Conservation (phyloP, 1,140 invertebrate genomes). For the Orchesella cincta region DNA sequence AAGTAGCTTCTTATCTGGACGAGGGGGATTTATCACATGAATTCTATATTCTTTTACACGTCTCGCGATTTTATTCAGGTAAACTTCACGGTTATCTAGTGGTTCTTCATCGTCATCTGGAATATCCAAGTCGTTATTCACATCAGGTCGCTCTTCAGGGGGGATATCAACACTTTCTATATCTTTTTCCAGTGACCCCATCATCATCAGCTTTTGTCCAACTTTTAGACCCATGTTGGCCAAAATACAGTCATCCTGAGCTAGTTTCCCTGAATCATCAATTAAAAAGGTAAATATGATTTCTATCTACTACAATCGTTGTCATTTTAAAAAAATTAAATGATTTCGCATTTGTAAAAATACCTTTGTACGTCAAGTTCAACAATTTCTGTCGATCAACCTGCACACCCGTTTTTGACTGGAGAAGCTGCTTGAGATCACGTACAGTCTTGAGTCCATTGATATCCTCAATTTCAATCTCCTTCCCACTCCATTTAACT, state of each 20-base stretch:
- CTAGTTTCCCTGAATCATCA: conserved; percentile 77
- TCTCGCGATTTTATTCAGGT: conserved; percentile 59
- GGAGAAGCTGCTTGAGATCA: conserved; percentile 76
- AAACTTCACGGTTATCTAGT: conserved; percentile 74
- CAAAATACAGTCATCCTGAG: conserved; percentile 72
- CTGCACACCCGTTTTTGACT: conserved; percentile 78
- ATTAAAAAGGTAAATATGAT: neutral
- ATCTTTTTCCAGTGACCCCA: conserved; percentile 90
- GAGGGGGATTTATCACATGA: conserved; percentile 42
- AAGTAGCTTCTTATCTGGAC: conserved; percentile 75
- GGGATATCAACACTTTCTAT: conserved; percentile 72
- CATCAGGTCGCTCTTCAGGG: conserved; percentile 78
- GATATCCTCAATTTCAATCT: conserved; percentile 72
- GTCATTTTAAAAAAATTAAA: too few species aligned
- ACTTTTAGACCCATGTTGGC: conserved; percentile 74
- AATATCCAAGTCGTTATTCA: conserved; percentile 71
- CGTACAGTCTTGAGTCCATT: conserved; percentile 71
- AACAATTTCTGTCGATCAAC: conserved; percentile 89
- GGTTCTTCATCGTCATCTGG: conserved; percentile 73
- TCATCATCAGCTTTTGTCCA: conserved; percentile 95
- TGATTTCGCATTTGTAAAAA: conserved; percentile 37
- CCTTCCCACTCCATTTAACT: conserved; percentile 90
- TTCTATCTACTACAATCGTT: too few species aligned
- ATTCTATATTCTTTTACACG: conserved; percentile 48
- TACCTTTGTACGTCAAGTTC: conserved; percentile 89